Conservation (phyloP, 1,140 invertebrate species). For the Temnothorax nylanderi region DNA sequence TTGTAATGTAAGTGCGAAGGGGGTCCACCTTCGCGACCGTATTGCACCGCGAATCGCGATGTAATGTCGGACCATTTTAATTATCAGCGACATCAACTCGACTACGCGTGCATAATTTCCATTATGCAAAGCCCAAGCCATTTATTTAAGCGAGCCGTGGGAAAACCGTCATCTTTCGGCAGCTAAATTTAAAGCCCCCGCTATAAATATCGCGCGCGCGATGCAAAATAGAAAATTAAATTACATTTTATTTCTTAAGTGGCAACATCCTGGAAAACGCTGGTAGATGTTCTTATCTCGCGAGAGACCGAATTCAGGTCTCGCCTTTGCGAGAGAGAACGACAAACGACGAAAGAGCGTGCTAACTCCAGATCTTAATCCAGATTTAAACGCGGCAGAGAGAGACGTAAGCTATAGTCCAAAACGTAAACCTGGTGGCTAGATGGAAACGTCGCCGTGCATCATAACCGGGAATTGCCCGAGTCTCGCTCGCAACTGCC, state of each 20-base stretch:
- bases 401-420: conserved; percentile 11
- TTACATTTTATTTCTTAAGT: background rate
- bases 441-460: conserved; percentile 43
- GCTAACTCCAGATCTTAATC: conserved; percentile 42
- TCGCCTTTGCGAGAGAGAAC: background rate
- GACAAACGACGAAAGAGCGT: conserved; percentile 23
- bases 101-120: background rate
- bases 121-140: conserved; percentile 29
- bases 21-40: background rate
- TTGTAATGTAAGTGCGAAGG: conserved; percentile 13
- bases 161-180: background rate
- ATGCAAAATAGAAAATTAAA: background rate
- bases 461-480: conserved; percentile 43
- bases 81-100: conserved; percentile 26
- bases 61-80: conserved; percentile 17
- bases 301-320: background rate
- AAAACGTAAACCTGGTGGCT: conserved; percentile 36
- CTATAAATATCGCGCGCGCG: background rate
- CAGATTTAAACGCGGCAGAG: conserved; percentile 47
- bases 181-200: background rate
- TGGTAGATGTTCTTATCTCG: background rate
- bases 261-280: background rate
- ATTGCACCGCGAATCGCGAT: conserved; percentile 14
- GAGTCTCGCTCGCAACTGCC: conserved; percentile 25
- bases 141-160: conserved; percentile 19